Percentiles rank a stretch among this genome's conserved stretches.
Evolutionary conservation across 64 coral and sea anemone species (phyloP).

Genomic region (Stichodactyla mertensii): DNA sequence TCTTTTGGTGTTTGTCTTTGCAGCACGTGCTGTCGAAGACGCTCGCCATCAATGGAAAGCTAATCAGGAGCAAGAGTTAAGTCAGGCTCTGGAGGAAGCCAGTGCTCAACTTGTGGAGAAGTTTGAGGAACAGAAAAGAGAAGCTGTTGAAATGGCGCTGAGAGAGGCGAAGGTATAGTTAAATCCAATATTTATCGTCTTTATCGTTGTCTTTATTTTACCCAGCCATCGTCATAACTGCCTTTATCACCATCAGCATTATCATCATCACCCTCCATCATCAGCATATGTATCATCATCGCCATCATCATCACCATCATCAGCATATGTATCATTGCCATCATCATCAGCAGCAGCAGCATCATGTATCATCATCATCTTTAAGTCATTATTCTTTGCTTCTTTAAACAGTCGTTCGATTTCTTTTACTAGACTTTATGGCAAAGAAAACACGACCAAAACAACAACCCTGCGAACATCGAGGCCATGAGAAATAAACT

Average conservation of each 20-base stretch:
- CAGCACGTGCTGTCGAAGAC: constrained; percentile 51
- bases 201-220: background rate
- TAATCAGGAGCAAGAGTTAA: constrained; percentile 40
- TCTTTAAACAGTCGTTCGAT: too few relatives aligned
- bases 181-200: background rate
- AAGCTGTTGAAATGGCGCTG: constrained; percentile 58
- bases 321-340: background rate
- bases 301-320: background rate
- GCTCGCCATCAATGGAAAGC: constrained; percentile 34
- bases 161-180: constrained; percentile 41
- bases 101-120: constrained; percentile 40
- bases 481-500: constrained; percentile 48
- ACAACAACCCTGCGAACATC: constrained; percentile 41
- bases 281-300: background rate
- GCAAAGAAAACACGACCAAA: constrained; percentile 30
- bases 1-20: background rate
- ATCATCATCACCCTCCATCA: too few relatives aligned
- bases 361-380: background rate
- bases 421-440: constrained; percentile 38
- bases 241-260: background rate
- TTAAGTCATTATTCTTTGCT: too few relatives aligned
- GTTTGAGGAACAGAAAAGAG: constrained; percentile 56
- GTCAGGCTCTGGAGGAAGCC: constrained; percentile 35
- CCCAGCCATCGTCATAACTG: background rate
- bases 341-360: background rate